Percentiles rank a stretch among this genome's conserved stretches.
Evolutionary conservation across 23 tunicate genomes (phyloP).

Genomic region (Styela clava): DNA sequence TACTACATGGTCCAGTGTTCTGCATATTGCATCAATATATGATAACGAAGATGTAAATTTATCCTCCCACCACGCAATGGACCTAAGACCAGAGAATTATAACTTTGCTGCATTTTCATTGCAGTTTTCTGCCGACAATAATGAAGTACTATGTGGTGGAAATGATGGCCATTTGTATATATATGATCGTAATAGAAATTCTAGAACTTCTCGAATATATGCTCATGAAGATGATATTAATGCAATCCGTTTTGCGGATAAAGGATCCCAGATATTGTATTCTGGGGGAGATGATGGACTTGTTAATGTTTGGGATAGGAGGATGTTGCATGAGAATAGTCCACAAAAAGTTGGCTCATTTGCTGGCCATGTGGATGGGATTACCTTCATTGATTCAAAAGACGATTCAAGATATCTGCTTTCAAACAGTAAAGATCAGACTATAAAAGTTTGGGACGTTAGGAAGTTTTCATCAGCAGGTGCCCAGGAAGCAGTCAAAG

Average conservation of each 20-base stretch:
- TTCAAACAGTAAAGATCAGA: constrained; percentile 80
- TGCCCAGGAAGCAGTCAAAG: constrained; percentile 35
- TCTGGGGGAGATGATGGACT: constrained; percentile 88
- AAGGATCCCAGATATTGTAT: constrained; percentile 58
- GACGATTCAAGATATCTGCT: constrained; percentile 66
- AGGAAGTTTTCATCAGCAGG: constrained; percentile 50
- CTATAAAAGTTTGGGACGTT: constrained; percentile 69
- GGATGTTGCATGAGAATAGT: constrained; percentile 33
- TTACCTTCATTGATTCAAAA: constrained; percentile 64
- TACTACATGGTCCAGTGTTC: constrained; percentile 66
- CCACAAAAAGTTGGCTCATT: constrained; percentile 41
- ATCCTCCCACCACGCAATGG: constrained; percentile 30
- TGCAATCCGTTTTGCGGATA: constrained; percentile 75
- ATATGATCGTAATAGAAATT: constrained; percentile 33
- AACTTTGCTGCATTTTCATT: constrained; percentile 72
- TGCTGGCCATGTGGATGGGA: constrained; percentile 76
- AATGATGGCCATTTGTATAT: constrained; percentile 57
- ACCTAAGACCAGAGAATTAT: constrained; percentile 34
- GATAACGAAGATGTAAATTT: constrained; percentile 46
- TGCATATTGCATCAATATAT: constrained; percentile 61
- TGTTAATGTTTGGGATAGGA: constrained; percentile 78
- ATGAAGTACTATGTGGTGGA: constrained; percentile 59
- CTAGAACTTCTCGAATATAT: constrained; percentile 54
- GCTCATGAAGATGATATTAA: constrained; percentile 87
- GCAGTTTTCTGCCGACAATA: constrained; percentile 50